phyloP scores from a whole-genome alignment of 2,797 vertebrate genomes.

The Sebastolobus alascanus region DNA sequence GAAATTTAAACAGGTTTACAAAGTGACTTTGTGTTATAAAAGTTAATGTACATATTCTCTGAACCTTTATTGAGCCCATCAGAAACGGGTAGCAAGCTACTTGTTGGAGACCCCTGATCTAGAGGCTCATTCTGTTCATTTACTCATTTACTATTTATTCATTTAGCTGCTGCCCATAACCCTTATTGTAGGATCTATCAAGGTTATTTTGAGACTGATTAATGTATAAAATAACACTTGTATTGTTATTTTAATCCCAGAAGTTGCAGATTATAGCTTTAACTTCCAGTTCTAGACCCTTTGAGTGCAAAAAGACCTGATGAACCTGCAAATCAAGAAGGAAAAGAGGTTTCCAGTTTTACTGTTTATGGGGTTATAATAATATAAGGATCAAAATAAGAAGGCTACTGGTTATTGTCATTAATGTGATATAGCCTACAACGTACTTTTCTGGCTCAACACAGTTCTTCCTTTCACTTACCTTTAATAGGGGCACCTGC shows the following conservation, averaged over 20 bases:
- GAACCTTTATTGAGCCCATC: neutral
- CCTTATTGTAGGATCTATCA: neutral
- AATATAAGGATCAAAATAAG: neutral
- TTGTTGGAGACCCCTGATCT: neutral
- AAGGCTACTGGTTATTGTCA: neutral
- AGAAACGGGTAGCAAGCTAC: neutral
- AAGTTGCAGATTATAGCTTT: neutral
- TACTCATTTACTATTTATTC: neutral
- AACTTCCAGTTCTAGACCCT: neutral
- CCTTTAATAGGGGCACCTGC: neutral
- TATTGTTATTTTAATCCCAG: neutral
- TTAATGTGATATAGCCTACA: neutral
- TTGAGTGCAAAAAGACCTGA: neutral
- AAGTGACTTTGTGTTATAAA: neutral
- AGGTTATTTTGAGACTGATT: neutral
- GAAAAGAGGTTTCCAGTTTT: neutral
- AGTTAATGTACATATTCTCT: neutral
- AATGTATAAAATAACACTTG: neutral
- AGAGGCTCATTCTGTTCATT: neutral
- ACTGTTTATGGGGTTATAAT: neutral
- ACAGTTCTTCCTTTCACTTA: neutral
- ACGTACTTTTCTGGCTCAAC: neutral
- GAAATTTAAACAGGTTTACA: neutral
- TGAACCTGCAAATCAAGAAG: neutral
- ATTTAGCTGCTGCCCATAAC: constrained; percentile 1